phyloP scores from a whole-genome alignment of 2,888 invertebrate genomes.

The Eupeodes luniger region DNA sequence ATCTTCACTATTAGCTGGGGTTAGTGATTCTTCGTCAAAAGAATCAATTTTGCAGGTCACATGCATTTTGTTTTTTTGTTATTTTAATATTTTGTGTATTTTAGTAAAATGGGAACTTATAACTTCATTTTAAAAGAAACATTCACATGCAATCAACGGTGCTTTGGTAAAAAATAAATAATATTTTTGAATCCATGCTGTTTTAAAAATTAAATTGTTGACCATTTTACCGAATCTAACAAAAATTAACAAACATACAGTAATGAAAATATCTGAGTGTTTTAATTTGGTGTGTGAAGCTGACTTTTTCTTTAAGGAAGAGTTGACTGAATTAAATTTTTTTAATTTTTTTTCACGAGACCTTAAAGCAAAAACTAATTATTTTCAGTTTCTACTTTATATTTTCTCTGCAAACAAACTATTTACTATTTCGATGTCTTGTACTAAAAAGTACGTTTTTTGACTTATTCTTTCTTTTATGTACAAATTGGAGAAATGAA shows the following conservation, averaged over 20 bases:
- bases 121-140: not conserved
- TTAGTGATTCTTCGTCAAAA: conserved; percentile 60
- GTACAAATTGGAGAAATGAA: too few species aligned
- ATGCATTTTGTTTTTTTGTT: conserved; percentile 53
- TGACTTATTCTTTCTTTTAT: too few species aligned
- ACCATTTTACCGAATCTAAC: conserved; percentile 4
- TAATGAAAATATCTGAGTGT: not conserved
- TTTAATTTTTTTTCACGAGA: too few species aligned
- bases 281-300: too few species aligned
- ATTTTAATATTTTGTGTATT: not conserved
- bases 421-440: too few species aligned
- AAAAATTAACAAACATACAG: not conserved
- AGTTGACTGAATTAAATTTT: too few species aligned
- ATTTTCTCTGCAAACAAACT: too few species aligned
- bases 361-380: too few species aligned
- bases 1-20: conserved; percentile 50
- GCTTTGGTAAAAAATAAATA: conserved; percentile 5
- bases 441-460: too few species aligned
- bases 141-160: conserved; percentile 17
- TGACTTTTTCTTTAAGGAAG: too few species aligned
- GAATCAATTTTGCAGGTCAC: conserved; percentile 58
- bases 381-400: too few species aligned
- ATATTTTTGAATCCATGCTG: conserved; percentile 26
- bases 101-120: conserved; percentile 18
- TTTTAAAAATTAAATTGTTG: conserved; percentile 8